phyloP scores from a whole-genome alignment of 2,797 vertebrate species.

The Rhabdomys pumilio region DNA sequence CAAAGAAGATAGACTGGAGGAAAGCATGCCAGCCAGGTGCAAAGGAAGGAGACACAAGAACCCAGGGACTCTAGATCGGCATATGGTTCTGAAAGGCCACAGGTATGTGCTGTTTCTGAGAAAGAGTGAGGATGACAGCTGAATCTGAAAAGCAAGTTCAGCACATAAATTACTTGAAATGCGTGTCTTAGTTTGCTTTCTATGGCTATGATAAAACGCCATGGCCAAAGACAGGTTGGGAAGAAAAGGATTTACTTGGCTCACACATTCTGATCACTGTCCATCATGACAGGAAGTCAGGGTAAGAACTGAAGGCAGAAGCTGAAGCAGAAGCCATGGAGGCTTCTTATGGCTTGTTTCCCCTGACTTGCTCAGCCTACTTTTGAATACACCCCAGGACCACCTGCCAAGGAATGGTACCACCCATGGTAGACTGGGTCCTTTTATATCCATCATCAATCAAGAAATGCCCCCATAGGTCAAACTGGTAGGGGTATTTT shows the following conservation, averaged over 20 bases:
- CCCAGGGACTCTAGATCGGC: neutral
- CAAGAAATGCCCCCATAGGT: neutral
- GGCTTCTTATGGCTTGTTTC: neutral
- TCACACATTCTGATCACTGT: neutral
- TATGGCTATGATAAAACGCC: neutral
- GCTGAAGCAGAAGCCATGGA: neutral
- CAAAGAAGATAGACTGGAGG: neutral
- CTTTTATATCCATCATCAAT: neutral
- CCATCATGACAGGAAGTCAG: neutral
- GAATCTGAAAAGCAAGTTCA: slow-evolving; percentile 29
- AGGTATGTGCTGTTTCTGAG: neutral
- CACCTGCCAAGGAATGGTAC: neutral
- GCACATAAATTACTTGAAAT: slow-evolving; percentile 43
- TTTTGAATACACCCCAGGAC: neutral
- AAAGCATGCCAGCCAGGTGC: neutral
- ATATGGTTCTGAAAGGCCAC: neutral
- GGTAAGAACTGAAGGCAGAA: neutral
- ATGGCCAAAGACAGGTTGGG: neutral
- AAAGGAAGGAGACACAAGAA: slow-evolving; percentile 6
- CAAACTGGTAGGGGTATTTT: neutral
- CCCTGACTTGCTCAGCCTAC: neutral
- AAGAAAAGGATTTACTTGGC: neutral
- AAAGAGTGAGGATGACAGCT: neutral
- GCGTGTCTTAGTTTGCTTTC: neutral
- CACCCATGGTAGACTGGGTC: neutral